Conservation (phyloP, 2,113 vertebrate genomes). For the Lepus europaeus region DNA sequence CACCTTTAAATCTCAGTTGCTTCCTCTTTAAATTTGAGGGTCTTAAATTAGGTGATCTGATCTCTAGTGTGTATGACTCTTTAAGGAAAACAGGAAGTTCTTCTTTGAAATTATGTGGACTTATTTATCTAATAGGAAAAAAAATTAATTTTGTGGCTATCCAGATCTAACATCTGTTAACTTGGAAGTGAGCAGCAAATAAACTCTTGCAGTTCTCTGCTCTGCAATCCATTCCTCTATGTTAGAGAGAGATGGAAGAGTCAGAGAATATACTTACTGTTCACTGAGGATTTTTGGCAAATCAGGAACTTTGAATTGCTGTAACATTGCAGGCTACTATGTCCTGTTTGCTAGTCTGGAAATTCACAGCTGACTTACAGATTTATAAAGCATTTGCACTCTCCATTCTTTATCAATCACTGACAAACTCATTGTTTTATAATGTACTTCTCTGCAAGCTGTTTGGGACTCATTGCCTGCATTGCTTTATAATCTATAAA, state of each 20-base stretch:
- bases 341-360: slow-evolving; percentile 73
- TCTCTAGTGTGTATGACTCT: slow-evolving; percentile 36
- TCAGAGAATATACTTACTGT: slow-evolving; percentile 46
- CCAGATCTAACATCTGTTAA: slow-evolving; percentile 69
- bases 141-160: slow-evolving; percentile 53
- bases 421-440: slow-evolving; percentile 88
- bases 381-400: slow-evolving; percentile 86
- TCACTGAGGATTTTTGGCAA: slow-evolving; percentile 61
- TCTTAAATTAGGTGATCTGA: slow-evolving; percentile 57
- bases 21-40: slow-evolving; percentile 19
- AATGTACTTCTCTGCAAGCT: slow-evolving; percentile 88
- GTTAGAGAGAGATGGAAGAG: slow-evolving; percentile 42
- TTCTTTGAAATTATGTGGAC: slow-evolving; percentile 55
- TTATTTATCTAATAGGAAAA: slow-evolving; percentile 54
- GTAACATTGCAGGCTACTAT: slow-evolving; percentile 66
- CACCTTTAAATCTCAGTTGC: slow-evolving; percentile 9
- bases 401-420: slow-evolving; percentile 87
- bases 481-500: slow-evolving; percentile 90
- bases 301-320: slow-evolving; percentile 41
- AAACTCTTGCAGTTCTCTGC: slow-evolving; percentile 44
- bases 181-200: slow-evolving; percentile 32
- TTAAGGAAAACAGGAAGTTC: background rate
- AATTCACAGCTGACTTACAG: slow-evolving; percentile 83
- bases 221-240: slow-evolving; percentile 22
- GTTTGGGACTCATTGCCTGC: slow-evolving; percentile 88